Evolutionary conservation across 1,140 invertebrate genomes (phyloP).

Genomic region (Amyelois transitella): DNA sequence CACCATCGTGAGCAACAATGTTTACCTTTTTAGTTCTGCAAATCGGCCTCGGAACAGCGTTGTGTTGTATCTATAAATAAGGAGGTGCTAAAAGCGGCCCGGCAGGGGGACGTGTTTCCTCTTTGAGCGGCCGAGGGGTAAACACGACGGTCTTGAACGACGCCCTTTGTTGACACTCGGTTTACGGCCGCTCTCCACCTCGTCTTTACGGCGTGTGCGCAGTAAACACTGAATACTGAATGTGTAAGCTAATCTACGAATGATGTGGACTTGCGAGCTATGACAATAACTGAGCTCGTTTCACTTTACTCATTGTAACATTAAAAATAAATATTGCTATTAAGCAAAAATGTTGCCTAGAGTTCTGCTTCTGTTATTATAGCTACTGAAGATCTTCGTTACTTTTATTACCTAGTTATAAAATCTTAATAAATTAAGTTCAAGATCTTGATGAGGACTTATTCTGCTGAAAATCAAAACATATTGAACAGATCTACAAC

Average conservation of each 20-base stretch:
- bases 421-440: too few species aligned
- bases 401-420: too few species aligned
- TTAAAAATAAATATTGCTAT: too few species aligned
- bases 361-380: too few species aligned
- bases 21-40: slow-evolving; percentile 61
- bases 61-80: slow-evolving; percentile 70
- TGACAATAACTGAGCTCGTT: too few species aligned
- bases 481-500: too few species aligned
- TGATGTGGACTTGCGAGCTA: background rate
- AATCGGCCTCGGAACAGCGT: slow-evolving; percentile 50
- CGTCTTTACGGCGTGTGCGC: slow-evolving; percentile 38
- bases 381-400: too few species aligned
- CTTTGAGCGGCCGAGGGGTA: slow-evolving; percentile 63
- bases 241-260: too few species aligned
- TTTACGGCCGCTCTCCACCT: slow-evolving; percentile 53
- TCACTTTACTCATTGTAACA: too few species aligned
- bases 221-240: slow-evolving; percentile 31
- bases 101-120: slow-evolving; percentile 64
- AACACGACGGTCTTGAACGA: slow-evolving; percentile 49
- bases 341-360: too few species aligned
- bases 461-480: too few species aligned
- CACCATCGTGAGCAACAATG: slow-evolving; percentile 42
- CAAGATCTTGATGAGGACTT: too few species aligned
- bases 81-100: slow-evolving; percentile 70
- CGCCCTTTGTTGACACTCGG: slow-evolving; percentile 63